These are phyloP conservation scores for Lontra canadensis DNA, from an alignment of 2,113 vertebrate genomes.

Conservation along the genomic window DNA sequence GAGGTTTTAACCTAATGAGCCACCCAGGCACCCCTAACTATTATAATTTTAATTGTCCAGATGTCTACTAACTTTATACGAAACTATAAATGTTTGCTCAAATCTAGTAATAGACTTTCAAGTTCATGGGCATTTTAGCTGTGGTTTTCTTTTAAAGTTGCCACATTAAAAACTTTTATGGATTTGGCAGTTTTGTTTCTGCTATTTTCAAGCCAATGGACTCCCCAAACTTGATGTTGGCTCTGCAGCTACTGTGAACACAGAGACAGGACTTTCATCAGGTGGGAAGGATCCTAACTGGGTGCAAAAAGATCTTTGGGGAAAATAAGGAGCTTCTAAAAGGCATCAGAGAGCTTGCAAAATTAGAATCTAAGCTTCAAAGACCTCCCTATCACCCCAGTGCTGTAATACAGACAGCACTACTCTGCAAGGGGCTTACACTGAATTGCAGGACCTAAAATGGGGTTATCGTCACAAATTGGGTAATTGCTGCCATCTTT, in stretches of 20 bases:
- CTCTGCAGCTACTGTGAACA: not conserved
- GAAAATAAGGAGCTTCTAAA: not conserved
- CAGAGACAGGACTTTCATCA: not conserved
- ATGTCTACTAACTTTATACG: not conserved
- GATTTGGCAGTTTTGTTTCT: not conserved
- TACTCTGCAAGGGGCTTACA: not conserved
- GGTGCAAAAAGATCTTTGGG: not conserved
- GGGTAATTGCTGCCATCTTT: not conserved
- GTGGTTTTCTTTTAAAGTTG: not conserved
- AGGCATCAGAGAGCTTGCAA: not conserved
- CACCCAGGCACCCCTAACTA: not conserved
- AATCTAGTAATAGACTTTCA: not conserved
- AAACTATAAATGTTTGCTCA: not conserved
- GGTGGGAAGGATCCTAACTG: not conserved
- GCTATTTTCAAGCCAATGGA: not conserved
- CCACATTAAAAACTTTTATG: not conserved
- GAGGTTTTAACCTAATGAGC: too few species aligned
- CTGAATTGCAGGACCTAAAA: not conserved
- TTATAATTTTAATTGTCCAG: not conserved
- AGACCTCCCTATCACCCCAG: not conserved
- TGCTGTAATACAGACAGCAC: not conserved
- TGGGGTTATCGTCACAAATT: not conserved
- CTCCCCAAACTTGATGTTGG: not conserved
- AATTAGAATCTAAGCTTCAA: not conserved
- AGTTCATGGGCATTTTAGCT: not conserved